Evolutionary conservation across 2,797 vertebrate genomes (phyloP).

Genomic region (Hybognathus amarus): DNA sequence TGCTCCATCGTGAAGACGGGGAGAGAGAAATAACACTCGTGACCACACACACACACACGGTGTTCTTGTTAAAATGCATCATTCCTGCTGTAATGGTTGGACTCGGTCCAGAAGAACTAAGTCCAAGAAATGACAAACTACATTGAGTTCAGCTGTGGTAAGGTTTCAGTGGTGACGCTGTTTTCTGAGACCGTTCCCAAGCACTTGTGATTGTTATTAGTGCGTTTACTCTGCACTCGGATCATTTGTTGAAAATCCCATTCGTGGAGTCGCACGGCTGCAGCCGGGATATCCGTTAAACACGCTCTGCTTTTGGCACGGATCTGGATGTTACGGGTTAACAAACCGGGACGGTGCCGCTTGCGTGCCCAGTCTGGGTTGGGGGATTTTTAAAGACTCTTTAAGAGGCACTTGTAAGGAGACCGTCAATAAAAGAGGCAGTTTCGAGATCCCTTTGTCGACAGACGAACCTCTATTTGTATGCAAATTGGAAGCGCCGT

Average conservation of each 20-base stretch:
- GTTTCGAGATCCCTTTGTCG: constrained; percentile 62
- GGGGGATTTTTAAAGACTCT: constrained; percentile 49
- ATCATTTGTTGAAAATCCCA: constrained; percentile 54
- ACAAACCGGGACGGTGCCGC: constrained; percentile 14
- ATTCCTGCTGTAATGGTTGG: constrained; percentile 74
- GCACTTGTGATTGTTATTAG: constrained; percentile 66
- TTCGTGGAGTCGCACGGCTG: neutral
- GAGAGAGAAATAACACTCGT: constrained; percentile 47
- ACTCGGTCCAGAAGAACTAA: constrained; percentile 64
- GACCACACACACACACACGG: constrained; percentile 60
- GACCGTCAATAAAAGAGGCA: constrained; percentile 48
- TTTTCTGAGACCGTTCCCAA: constrained; percentile 54
- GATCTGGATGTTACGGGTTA: neutral
- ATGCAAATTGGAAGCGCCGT: constrained; percentile 55
- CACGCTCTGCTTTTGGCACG: neutral
- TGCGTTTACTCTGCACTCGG: constrained; percentile 61
- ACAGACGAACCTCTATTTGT: constrained; percentile 63
- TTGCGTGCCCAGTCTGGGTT: neutral
- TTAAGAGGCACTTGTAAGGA: constrained; percentile 55
- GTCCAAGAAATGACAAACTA: constrained; percentile 74
- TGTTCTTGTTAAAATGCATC: constrained; percentile 68
- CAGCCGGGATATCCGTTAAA: neutral
- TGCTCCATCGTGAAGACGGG: constrained; percentile 42
- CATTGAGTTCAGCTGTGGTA: constrained; percentile 54
- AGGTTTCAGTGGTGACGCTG: constrained; percentile 55